Base-by-base conservation (phyloP, 2,888 invertebrate genomes). In the Antheraea yamamai region DNA sequence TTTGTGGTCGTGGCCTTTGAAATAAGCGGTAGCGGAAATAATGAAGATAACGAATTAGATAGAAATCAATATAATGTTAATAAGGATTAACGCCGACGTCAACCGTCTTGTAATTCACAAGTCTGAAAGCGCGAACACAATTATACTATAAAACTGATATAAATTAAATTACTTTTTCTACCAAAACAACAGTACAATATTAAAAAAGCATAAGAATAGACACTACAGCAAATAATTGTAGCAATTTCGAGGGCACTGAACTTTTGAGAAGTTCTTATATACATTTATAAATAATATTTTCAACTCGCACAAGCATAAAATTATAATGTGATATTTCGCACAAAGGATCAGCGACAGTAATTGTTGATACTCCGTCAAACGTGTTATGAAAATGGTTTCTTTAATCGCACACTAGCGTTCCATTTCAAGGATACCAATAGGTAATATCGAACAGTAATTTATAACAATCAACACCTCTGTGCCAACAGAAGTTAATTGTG, bases 301-400 rank as follows among this genome's bases (percentile, higher is more conserved):
- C 16, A 66, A 66, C 16, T 23, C 23, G 30, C 64, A 66, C 16
- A 66, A 30, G 8, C 26, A 26, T 66, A 66, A 79, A 79, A 78
- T 81, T 81, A 86, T 87, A 88, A 89, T 89, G 88, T 89, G 83
- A 85, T 88, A 86, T 86, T 85, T 88, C 79, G 81, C 84, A 88
- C 87, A 91, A 90, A 91, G 89, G 85, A 81, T 82, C 85, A 83
- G 81, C 83, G 86, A 87, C 85, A 85, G 87, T 91, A 89, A 92
- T 92, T 91, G 86, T 81, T 82, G 77, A 80, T 83, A 85, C 85
- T 83, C 81, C 83, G 81, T 85, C 84, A 87, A 88, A 88, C 71
- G 47, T 61, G 47, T 61, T 85, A 83, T 85, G 83, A 82, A 85
- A 88, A 85, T 86, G 80, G 86, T 88, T 87, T 87, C 84, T 89